Evolutionary conservation across 64 coral and sea anemone species (phyloP).

Genomic region (Actinia equina): DNA sequence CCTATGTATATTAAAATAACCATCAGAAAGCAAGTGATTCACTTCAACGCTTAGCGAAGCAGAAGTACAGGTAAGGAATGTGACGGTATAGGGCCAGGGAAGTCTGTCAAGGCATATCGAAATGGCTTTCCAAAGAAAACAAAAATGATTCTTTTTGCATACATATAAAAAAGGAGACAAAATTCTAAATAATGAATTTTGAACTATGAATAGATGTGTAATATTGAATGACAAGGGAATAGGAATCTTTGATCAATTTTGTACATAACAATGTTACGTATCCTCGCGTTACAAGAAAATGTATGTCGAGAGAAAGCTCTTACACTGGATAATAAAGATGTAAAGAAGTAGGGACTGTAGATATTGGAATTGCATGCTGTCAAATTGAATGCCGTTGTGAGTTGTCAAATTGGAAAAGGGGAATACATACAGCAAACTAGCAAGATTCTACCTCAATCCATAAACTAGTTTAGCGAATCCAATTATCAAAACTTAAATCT

Average conservation of each 20-base stretch:
- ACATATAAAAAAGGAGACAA: background rate
- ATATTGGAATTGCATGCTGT: background rate
- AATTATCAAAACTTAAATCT: background rate
- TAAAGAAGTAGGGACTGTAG: background rate
- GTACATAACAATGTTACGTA: background rate
- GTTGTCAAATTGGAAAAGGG: background rate
- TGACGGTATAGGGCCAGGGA: background rate
- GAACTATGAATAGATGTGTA: background rate
- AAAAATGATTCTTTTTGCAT: background rate
- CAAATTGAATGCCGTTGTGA: background rate
- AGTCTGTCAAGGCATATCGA: background rate
- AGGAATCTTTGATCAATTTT: slow-evolving; percentile 3
- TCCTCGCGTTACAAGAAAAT: background rate
- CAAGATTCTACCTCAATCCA: background rate
- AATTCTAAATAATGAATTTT: background rate
- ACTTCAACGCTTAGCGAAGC: background rate
- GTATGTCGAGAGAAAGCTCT: background rate
- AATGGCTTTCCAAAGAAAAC: background rate
- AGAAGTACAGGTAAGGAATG: background rate
- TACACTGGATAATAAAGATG: background rate
- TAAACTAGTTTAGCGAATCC: background rate
- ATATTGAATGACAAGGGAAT: background rate
- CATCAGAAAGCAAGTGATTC: background rate
- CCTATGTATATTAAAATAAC: background rate
- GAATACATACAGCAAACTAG: background rate